phyloP scores from a whole-genome alignment of 2,797 vertebrate genomes.

The Anguilla anguilla region DNA sequence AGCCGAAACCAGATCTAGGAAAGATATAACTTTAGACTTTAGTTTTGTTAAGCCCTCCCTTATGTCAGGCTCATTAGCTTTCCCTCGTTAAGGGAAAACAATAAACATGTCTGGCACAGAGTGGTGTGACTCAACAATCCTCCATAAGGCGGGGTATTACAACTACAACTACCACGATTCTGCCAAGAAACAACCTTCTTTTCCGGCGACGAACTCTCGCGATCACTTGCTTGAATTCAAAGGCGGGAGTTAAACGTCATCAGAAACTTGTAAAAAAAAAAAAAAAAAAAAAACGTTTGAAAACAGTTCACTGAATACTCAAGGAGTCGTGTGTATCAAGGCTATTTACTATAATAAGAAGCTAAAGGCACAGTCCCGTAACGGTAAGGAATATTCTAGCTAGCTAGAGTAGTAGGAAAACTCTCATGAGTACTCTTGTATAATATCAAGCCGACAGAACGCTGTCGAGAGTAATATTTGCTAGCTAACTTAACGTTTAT shows the following conservation, averaged over 20 bases:
- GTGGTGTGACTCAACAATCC: background rate
- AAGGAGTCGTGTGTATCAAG: background rate
- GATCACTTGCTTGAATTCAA: constrained; percentile 33
- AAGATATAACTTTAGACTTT: background rate
- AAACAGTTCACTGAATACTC: background rate
- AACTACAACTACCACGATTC: constrained; percentile 84
- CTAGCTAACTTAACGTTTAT: too few relatives aligned
- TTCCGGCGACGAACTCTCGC: constrained; percentile 14
- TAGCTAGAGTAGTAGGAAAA: background rate
- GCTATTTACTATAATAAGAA: background rate
- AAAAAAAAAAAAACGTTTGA: background rate
- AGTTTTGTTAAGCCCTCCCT: background rate
- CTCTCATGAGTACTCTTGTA: background rate
- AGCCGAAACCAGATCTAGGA: background rate
- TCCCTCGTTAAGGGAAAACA: background rate
- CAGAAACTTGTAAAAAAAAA: background rate
- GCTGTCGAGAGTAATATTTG: too few relatives aligned
- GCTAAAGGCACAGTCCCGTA: background rate
- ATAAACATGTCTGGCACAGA: background rate
- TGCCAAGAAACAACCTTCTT: constrained; percentile 26
- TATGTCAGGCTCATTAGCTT: background rate
- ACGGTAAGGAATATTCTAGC: background rate
- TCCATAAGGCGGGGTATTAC: constrained; percentile 26
- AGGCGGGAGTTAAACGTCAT: constrained; percentile 38
- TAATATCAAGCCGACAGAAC: background rate